Evolutionary conservation across 64 coral and sea anemone species (phyloP).

Genomic region (Montipora cactus): DNA sequence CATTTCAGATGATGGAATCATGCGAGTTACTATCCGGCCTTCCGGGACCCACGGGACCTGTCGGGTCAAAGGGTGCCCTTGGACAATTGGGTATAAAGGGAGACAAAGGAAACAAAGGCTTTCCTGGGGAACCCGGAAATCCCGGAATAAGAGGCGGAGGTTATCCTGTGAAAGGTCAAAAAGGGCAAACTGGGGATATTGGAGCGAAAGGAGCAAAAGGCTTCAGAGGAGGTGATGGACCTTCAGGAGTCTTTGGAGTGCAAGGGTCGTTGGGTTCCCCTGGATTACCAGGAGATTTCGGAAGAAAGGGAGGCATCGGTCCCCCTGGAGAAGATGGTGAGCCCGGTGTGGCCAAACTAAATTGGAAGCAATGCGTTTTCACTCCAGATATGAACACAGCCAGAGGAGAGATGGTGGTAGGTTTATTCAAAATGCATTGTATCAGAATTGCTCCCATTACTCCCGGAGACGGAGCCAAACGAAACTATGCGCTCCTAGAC

Average conservation of each 20-base stretch:
- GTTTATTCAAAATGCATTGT: not conserved
- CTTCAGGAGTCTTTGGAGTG: slow-evolving; percentile 31
- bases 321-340: slow-evolving; percentile 56
- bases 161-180: slow-evolving; percentile 58
- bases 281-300: slow-evolving; percentile 55
- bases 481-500: too few relatives aligned
- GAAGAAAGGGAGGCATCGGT: slow-evolving; percentile 47
- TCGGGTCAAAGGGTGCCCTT: slow-evolving; percentile 32
- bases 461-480: too few relatives aligned
- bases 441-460: too few relatives aligned
- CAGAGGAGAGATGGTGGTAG: slow-evolving; percentile 57
- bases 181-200: slow-evolving; percentile 62
- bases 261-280: slow-evolving; percentile 39
- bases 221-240: not conserved
- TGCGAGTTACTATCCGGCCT: slow-evolving; percentile 79
- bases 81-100: slow-evolving; percentile 29
- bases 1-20: slow-evolving; percentile 78
- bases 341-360: slow-evolving; percentile 46
- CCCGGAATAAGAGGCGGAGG: not conserved
- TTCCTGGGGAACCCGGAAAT: slow-evolving; percentile 55
- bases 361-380: slow-evolving; percentile 92
- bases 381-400: slow-evolving; percentile 70
- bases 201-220: slow-evolving; percentile 74
- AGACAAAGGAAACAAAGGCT: slow-evolving; percentile 52
- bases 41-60: slow-evolving; percentile 50